Percentiles rank a stretch among this genome's conserved stretches.
These are phyloP conservation scores for Parnassius orleans DNA, from an alignment of 2,888 invertebrate genomes.

Conservation along the genomic window DNA sequence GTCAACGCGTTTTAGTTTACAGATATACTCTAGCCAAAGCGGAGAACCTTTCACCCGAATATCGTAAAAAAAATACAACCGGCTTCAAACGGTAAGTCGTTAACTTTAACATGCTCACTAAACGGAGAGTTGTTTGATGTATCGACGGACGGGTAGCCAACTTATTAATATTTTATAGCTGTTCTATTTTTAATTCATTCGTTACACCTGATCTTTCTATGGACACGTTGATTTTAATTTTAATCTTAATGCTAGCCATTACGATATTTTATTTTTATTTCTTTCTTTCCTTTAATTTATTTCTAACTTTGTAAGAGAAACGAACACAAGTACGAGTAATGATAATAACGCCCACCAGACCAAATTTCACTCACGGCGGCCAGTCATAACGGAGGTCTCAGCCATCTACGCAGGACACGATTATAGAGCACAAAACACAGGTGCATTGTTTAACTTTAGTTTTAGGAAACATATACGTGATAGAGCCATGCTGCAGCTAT, in stretches of 20 bases:
- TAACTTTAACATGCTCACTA: constrained; percentile 38
- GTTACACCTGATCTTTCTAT: constrained; percentile 14
- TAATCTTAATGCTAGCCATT: not conserved
- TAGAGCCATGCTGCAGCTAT: too few relatives aligned
- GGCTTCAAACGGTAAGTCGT: constrained; percentile 35
- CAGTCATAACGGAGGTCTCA: too few relatives aligned
- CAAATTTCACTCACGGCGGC: too few relatives aligned
- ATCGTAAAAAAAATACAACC: constrained; percentile 42
- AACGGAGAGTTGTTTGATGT: constrained; percentile 27
- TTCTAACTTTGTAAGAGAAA: too few relatives aligned
- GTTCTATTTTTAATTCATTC: constrained; percentile 23
- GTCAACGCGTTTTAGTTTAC: constrained; percentile 38
- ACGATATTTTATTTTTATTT: not conserved
- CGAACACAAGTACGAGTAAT: too few relatives aligned
- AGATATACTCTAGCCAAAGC: constrained; percentile 40
- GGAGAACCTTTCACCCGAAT: constrained; percentile 39
- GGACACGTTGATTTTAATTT: not conserved
- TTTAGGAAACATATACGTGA: too few relatives aligned
- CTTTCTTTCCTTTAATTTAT: too few relatives aligned
- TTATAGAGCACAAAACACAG: too few relatives aligned
- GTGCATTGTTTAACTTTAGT: too few relatives aligned
- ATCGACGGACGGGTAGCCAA: constrained; percentile 11
- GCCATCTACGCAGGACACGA: too few relatives aligned
- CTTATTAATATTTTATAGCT: constrained; percentile 14
- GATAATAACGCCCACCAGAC: too few relatives aligned